Evolutionary conservation across 2,113 vertebrate genomes (phyloP).

Genomic region (Kryptolebias marmoratus): DNA sequence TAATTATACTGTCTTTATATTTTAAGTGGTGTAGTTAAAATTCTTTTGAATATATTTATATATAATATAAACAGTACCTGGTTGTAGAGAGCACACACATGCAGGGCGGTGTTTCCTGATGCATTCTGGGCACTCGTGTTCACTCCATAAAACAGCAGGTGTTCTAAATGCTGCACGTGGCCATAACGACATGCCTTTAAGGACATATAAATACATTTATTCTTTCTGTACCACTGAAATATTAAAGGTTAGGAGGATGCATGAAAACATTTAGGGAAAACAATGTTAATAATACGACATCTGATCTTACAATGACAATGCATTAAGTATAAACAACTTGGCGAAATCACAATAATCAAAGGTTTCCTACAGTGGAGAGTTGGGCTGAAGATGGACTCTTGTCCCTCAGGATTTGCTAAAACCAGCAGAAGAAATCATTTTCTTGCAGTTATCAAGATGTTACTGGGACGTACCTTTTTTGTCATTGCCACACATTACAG

Average conservation of each 20-base stretch:
- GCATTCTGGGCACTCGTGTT: conserved; percentile 95
- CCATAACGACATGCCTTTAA: conserved; percentile 93
- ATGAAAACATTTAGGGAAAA: too few species aligned
- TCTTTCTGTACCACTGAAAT: not conserved
- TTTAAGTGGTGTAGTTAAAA: not conserved
- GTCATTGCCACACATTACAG: not conserved
- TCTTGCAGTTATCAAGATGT: not conserved
- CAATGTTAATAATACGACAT: not conserved
- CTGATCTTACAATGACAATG: not conserved
- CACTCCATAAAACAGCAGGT: conserved; percentile 95
- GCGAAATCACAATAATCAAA: not conserved
- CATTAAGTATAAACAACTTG: not conserved
- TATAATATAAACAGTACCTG: conserved; percentile 80
- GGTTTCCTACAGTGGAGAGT: not conserved
- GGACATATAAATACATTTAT: conserved; percentile 26
- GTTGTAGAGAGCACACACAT: conserved; percentile 97
- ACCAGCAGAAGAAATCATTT: not conserved
- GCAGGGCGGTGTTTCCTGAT: conserved; percentile 93
- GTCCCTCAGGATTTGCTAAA: not conserved
- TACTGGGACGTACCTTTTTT: not conserved
- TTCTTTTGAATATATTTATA: too few species aligned
- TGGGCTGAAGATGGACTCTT: not conserved
- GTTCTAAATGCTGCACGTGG: conserved; percentile 95
- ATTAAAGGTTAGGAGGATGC: not conserved
- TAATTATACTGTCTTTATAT: not conserved